phyloP scores from a whole-genome alignment of 2,888 invertebrate species.

The Neoscelio sp. region DNA sequence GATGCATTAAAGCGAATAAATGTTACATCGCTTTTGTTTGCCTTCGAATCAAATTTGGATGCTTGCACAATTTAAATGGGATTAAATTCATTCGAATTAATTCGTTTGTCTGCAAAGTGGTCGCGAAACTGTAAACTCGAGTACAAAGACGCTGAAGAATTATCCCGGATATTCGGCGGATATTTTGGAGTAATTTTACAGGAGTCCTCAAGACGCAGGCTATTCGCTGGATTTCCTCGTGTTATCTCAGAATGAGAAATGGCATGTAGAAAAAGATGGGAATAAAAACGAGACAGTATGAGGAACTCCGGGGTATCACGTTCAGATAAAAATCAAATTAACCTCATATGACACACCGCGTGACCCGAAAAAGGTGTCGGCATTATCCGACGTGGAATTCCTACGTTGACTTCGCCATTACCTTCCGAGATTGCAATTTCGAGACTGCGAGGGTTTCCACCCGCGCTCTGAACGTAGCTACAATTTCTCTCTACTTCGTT shows the following conservation, averaged over 20 bases:
- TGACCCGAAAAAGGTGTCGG: conserved; percentile 73
- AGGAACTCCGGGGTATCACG: conserved; percentile 73
- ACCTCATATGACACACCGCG: conserved; percentile 72
- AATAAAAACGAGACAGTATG: conserved; percentile 60
- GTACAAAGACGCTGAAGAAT: conserved; percentile 13
- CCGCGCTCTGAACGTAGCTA: conserved; percentile 46
- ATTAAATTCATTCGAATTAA: too few relatives aligned
- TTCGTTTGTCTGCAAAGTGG: conserved; percentile 14
- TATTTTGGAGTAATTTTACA: conserved; percentile 41
- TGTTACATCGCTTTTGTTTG: too few relatives aligned
- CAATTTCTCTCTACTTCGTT: conserved; percentile 64
- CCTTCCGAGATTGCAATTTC: conserved; percentile 74
- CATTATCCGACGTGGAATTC: conserved; percentile 58
- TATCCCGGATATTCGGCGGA: conserved; percentile 36
- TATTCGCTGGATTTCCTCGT: conserved; percentile 31
- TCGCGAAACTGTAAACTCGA: conserved; percentile 4
- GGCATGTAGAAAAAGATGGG: conserved; percentile 46
- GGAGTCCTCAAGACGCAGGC: conserved; percentile 30
- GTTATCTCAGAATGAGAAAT: conserved; percentile 48
- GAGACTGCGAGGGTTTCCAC: conserved; percentile 58
- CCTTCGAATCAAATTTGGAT: too few relatives aligned
- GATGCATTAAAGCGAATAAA: too few relatives aligned
- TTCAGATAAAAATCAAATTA: conserved; percentile 81
- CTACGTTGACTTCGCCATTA: conserved; percentile 62
- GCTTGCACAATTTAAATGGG: too few relatives aligned